Percentiles rank a stretch among this genome's conserved stretches.
Conservation (phyloP, 2,113 vertebrate species). For the Mesoclemmys tuberculata region DNA sequence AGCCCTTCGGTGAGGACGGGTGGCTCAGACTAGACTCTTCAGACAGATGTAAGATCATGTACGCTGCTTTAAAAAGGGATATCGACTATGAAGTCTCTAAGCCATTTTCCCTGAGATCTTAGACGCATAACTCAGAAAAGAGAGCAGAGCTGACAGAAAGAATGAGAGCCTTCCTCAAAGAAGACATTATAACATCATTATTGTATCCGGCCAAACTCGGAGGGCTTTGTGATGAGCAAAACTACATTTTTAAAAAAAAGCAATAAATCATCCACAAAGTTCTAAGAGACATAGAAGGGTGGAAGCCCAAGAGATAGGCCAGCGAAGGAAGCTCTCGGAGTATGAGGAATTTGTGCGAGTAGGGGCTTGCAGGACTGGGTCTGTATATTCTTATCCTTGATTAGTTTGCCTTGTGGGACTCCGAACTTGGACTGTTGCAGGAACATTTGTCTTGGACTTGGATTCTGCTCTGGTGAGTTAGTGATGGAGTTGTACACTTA, state of each 20-base stretch:
- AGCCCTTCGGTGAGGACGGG: not conserved
- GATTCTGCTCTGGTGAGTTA: conserved; percentile 42
- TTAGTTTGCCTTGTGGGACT: conserved; percentile 11
- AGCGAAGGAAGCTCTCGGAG: conserved; percentile 28
- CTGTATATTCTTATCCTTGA: conserved; percentile 11
- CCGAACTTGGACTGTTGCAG: not conserved
- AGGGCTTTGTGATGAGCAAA: not conserved
- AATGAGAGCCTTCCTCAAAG: not conserved
- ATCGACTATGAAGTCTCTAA: not conserved
- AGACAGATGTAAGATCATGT: not conserved
- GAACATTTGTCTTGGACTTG: not conserved
- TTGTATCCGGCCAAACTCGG: not conserved
- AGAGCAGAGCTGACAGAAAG: not conserved
- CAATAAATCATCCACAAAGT: conserved; percentile 33
- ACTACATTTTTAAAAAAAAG: not conserved
- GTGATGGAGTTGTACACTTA: not conserved
- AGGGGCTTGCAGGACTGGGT: fast-evolving
- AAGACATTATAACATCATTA: not conserved
- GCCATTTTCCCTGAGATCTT: not conserved
- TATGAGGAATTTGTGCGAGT: conserved; percentile 22
- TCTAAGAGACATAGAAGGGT: conserved; percentile 42
- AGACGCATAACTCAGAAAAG: not conserved
- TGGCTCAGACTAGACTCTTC: not conserved
- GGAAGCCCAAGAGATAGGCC: conserved; percentile 40
- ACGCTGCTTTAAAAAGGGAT: not conserved